Evolutionary conservation across 2,113 vertebrate species (phyloP).

Genomic region (Cyprinodon brontotheroides): DNA sequence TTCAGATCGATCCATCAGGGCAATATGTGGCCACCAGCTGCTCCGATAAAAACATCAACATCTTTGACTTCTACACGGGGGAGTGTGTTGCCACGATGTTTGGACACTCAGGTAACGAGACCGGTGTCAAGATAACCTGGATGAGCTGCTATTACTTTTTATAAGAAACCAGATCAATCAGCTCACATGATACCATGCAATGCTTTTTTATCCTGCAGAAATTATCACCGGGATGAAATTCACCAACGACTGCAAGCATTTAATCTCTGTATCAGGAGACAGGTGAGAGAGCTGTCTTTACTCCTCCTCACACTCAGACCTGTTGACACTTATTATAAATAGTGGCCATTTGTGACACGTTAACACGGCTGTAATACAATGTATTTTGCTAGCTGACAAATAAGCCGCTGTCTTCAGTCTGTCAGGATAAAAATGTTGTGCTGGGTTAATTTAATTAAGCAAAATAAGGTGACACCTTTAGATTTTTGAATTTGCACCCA

Average conservation of each 20-base stretch:
- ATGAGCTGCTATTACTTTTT: too few relatives aligned
- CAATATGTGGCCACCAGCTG: constrained; percentile 95
- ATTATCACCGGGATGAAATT: constrained; percentile 96
- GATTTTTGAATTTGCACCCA: too few relatives aligned
- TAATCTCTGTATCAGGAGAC: constrained; percentile 97
- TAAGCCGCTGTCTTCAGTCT: not conserved
- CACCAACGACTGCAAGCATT: constrained; percentile 92
- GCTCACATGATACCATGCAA: not conserved
- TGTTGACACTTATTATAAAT: not conserved
- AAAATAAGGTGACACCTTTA: too few relatives aligned
- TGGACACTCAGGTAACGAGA: constrained; percentile 89
- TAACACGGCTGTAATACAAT: not conserved
- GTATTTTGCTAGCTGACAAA: not conserved
- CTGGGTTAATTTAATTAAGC: not conserved
- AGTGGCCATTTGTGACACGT: not conserved
- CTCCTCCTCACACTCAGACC: not conserved
- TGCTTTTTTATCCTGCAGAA: constrained; percentile 77
- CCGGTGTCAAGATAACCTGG: not conserved
- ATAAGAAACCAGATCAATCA: not conserved
- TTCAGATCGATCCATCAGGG: constrained; percentile 95
- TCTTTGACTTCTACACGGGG: constrained; percentile 94
- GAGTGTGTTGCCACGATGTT: constrained; percentile 95
- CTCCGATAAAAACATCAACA: constrained; percentile 94
- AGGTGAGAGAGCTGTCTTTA: constrained; percentile 79
- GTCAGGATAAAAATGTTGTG: not conserved